Evolutionary conservation across 1,140 invertebrate species (phyloP).

Genomic region (Nasonia longicornis): DNA sequence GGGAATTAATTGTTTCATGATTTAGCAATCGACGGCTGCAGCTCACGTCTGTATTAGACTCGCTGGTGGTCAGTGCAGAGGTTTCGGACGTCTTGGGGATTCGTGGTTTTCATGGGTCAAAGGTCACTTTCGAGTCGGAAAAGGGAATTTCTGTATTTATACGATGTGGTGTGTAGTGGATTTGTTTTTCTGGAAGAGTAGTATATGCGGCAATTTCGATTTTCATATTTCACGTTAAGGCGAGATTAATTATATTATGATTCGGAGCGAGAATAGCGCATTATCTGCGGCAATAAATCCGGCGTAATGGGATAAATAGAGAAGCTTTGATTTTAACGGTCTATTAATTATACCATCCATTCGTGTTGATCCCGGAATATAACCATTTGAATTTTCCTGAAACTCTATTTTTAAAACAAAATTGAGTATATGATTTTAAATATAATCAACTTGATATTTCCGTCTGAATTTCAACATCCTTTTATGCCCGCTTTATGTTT

Average conservation of each 20-base stretch:
- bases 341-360: neutral
- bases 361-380: neutral
- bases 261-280: neutral
- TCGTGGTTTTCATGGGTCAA: neutral
- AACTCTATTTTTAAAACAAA: neutral
- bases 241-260: conserved; percentile 11
- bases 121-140: neutral
- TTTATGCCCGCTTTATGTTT: too few relatives aligned
- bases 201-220: neutral
- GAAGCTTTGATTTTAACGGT: conserved; percentile 11
- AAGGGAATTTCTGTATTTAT: too few relatives aligned
- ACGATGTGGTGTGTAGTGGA: too few relatives aligned
- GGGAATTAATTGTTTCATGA: conserved; percentile 10
- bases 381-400: neutral
- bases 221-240: conserved; percentile 8
- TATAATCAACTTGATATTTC: too few relatives aligned
- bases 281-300: conserved; percentile 19
- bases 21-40: neutral
- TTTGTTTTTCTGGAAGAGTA: too few relatives aligned
- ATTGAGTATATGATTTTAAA: too few relatives aligned
- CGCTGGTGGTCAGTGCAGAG: too few relatives aligned
- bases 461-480: too few relatives aligned
- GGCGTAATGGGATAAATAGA: conserved; percentile 15
- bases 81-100: neutral
- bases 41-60: too few relatives aligned